phyloP scores from a whole-genome alignment of 2,113 vertebrate species.

The Callipepla squamata region DNA sequence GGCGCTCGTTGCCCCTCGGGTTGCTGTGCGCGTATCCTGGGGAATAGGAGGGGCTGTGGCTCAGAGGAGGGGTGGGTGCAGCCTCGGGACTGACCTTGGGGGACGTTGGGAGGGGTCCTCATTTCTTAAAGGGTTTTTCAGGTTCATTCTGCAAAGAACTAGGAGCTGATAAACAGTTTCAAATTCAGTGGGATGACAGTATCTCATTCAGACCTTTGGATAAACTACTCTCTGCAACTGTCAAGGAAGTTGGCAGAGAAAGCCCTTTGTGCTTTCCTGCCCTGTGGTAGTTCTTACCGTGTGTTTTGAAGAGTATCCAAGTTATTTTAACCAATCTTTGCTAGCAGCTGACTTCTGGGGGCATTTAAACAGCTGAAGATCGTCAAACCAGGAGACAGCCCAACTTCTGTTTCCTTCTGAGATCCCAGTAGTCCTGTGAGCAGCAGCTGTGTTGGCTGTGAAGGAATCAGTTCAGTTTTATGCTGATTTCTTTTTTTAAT shows the following conservation, averaged over 20 bases:
- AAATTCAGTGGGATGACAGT: background rate
- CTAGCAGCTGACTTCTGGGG: slow-evolving; percentile 5
- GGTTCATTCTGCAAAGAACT: background rate
- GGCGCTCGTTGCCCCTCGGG: background rate
- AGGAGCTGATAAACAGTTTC: background rate
- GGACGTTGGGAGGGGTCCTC: no score
- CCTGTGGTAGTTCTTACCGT: background rate
- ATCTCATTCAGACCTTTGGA: background rate
- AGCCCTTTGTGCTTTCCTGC: background rate
- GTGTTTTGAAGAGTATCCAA: background rate
- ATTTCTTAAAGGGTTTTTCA: background rate
- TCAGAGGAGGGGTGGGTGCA: no score
- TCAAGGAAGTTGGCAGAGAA: background rate
- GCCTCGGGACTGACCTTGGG: background rate
- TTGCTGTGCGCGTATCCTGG: rapidly evolving
- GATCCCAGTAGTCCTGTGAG: background rate
- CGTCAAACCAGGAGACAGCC: background rate
- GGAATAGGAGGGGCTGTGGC: background rate
- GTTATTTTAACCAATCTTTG: background rate
- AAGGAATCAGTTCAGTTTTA: background rate
- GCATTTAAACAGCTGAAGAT: slow-evolving; percentile 15
- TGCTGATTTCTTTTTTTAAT: background rate
- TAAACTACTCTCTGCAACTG: background rate
- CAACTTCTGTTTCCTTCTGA: slow-evolving; percentile 21
- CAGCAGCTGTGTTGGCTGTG: background rate